phyloP scores from a whole-genome alignment of 1,140 invertebrate genomes.

The Tyrophagus putrescentiae region DNA sequence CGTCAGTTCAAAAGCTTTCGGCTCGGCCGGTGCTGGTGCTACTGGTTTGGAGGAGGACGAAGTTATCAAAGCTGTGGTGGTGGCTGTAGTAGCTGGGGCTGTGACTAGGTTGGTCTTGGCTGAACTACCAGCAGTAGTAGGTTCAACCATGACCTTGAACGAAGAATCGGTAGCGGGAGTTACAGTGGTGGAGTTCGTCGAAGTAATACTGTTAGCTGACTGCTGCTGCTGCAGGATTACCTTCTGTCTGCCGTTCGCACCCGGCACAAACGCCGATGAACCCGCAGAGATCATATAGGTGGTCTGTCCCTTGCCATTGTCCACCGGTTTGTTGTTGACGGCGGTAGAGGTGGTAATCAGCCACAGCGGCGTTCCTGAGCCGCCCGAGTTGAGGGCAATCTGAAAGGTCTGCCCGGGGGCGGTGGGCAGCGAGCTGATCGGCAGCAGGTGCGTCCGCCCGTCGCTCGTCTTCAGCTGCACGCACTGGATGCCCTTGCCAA shows the following conservation, averaged over 20 bases:
- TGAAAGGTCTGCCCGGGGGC: not conserved
- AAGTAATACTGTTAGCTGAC: not conserved
- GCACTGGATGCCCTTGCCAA: not conserved
- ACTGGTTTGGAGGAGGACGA: not conserved
- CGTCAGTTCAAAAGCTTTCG: constrained; percentile 51
- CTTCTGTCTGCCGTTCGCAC: no score
- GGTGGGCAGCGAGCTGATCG: not conserved
- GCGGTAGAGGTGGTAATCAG: no score
- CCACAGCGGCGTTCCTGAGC: no score
- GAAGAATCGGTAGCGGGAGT: not conserved
- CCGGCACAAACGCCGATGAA: no score
- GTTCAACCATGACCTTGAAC: not conserved
- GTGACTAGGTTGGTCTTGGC: not conserved
- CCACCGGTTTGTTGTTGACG: no score
- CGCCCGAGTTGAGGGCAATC: not conserved
- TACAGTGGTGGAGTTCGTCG: not conserved
- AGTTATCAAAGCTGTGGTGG: no score
- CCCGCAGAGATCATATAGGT: no score
- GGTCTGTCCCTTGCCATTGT: no score
- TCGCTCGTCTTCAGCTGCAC: constrained; percentile 1
- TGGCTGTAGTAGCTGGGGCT: not conserved
- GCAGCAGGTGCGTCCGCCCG: not conserved
- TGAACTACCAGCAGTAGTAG: not conserved
- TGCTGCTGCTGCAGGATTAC: no score
- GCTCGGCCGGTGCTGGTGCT: not conserved